These are phyloP conservation scores for Pampus argenteus DNA, from an alignment of 2,797 vertebrate species.

Conservation along the genomic window DNA sequence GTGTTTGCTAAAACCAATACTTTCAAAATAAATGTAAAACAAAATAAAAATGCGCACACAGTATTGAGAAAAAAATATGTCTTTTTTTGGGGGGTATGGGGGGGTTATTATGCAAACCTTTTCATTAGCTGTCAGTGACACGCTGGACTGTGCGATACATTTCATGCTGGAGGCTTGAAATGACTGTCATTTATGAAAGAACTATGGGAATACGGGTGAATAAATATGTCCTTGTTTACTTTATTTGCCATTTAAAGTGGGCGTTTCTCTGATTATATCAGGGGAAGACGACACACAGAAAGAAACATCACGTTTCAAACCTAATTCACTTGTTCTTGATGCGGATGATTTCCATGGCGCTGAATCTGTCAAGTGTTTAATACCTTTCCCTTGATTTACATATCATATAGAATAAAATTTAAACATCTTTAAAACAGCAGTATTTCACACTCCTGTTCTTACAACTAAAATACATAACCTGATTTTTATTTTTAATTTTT, in stretches of 20 bases:
- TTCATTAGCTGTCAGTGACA: neutral
- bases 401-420: neutral
- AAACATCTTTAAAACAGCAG: constrained; percentile 1
- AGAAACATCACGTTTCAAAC: neutral
- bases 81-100: neutral
- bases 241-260: neutral
- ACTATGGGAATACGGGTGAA: neutral
- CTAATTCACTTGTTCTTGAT: neutral
- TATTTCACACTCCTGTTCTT: neutral
- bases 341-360: neutral
- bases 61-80: neutral
- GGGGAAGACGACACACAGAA: neutral
- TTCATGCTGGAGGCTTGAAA: neutral
- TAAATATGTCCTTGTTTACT: constrained; percentile 9
- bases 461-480: constrained; percentile 11
- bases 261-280: neutral
- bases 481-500: no score
- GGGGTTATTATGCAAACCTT: constrained; percentile 14
- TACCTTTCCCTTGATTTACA: neutral
- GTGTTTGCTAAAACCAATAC: neutral
- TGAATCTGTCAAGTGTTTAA: neutral
- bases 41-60: constrained; percentile 6
- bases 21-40: neutral
- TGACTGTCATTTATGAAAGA: neutral
- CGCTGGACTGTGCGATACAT: neutral